phyloP scores from a whole-genome alignment of 2,888 invertebrate genomes.

The Drosophila ustulata region DNA sequence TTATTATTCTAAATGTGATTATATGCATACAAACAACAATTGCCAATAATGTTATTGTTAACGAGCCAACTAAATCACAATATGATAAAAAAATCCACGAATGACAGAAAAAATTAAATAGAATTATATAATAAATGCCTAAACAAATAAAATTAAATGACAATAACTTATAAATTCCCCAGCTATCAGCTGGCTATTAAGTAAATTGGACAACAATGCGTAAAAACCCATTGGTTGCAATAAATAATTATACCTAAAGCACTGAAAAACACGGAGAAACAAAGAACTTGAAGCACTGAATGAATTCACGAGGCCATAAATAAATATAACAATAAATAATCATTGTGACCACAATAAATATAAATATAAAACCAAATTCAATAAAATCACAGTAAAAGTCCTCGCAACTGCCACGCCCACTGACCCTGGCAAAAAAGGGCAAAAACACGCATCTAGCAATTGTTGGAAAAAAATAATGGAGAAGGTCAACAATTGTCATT shows the following conservation, averaged over 20 bases:
- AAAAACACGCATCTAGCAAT: not conserved
- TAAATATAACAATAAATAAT: conserved; percentile 73
- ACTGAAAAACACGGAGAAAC: conserved; percentile 11
- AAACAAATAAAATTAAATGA: conserved; percentile 26
- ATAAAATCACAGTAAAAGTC: conserved; percentile 35
- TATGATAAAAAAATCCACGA: not conserved
- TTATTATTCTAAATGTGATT: not conserved
- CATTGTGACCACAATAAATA: conserved; percentile 60
- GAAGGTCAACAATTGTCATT: conserved; percentile 72
- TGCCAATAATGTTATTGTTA: not conserved
- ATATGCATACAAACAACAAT: not conserved
- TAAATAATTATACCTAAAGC: conserved; percentile 30
- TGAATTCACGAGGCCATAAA: conserved; percentile 40
- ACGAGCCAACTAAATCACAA: conserved; percentile 14
- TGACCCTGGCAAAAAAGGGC: conserved; percentile 9
- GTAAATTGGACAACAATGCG: conserved; percentile 39
- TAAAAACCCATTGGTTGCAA: conserved; percentile 30
- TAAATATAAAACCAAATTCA: conserved; percentile 65
- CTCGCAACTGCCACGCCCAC: not conserved
- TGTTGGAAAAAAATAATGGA: conserved; percentile 21
- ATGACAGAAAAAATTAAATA: not conserved
- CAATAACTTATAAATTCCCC: conserved; percentile 36
- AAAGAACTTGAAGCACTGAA: conserved; percentile 9
- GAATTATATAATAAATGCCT: conserved; percentile 4
- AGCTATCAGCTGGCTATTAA: conserved; percentile 25